Evolutionary conservation across 1,140 invertebrate species (phyloP).

Genomic region (Leptinotarsa defecta): DNA sequence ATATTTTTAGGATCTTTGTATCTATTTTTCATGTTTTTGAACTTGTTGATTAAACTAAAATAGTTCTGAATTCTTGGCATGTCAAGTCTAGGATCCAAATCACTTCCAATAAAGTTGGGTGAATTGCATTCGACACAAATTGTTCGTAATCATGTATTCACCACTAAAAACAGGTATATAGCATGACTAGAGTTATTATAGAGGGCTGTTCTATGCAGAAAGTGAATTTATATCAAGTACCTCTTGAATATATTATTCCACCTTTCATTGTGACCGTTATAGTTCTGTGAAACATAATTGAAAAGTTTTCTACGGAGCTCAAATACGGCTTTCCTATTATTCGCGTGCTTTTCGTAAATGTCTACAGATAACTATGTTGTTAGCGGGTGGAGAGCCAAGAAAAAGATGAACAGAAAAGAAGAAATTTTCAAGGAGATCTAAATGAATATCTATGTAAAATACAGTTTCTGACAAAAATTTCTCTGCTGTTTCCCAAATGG

Average conservation of each 20-base stretch:
- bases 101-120: background rate
- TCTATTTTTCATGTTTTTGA: too few relatives aligned
- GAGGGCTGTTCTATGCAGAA: background rate
- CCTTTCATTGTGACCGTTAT: background rate
- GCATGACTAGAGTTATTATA: constrained; percentile 11
- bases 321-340: background rate
- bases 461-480: too few relatives aligned
- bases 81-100: background rate
- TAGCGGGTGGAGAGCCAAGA: background rate
- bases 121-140: constrained; percentile 10
- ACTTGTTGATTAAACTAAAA: too few relatives aligned
- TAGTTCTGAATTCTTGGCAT: background rate
- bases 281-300: background rate
- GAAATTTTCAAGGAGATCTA: background rate
- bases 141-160: background rate
- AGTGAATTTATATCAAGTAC: background rate
- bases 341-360: background rate
- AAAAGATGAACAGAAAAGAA: background rate
- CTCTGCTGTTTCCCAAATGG: too few relatives aligned
- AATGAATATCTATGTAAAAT: background rate
- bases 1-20: too few relatives aligned
- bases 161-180: background rate
- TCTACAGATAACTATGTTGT: background rate
- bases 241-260: background rate
- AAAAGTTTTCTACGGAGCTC: background rate